Evolutionary conservation across 2,888 invertebrate species (phyloP), one percentile per base, ranked within the genome.

Genomic region (Sminthurinus aureus): DNA sequence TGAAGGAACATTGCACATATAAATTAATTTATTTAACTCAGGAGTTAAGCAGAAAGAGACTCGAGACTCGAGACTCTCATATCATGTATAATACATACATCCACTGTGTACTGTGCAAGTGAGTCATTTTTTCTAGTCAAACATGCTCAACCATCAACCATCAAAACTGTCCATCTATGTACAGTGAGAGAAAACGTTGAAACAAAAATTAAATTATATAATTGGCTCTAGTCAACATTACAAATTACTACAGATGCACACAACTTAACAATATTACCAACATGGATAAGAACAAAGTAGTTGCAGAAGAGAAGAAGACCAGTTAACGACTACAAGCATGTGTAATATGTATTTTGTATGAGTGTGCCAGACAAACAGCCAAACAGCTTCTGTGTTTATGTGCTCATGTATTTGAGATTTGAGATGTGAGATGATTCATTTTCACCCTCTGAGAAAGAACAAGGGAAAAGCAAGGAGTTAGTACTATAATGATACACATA

Each of bases 141-240:
- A 66, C 66, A 78, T 78, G 26, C 66, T 26, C 24, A 78, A 78
- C 78, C 26, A 78, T 78, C 38, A 38, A 38, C 66, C 26, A 78
- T 78, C 78, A 66, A 24, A 38, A 52, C 26, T 77, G 50, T 52
- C 24, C 24, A 78, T 78, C 78, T 78, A 64, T 38, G 6, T 71
- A 24, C 24, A 71, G 24, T 24, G 71, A 24, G 15, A 13, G 71
- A 15, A 26, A 24, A 24, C 13, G 71, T 24, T 69, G 18, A 67
- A 22, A 67, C 20, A 67, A 67, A 24, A 71, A 71, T 71, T 26
- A 71, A 71, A 71, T 13, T 13, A 66, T 78, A 38, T 78, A 78
- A 64, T 78, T 78, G 22, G 64, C 78, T 78, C 24, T 22, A 58
- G 58, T 58, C 58, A 58, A 58, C 58, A 58, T 58, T 58, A 75